Evolutionary conservation across 1,140 invertebrate genomes (phyloP).

Genomic region (Saccostrea glomerata): DNA sequence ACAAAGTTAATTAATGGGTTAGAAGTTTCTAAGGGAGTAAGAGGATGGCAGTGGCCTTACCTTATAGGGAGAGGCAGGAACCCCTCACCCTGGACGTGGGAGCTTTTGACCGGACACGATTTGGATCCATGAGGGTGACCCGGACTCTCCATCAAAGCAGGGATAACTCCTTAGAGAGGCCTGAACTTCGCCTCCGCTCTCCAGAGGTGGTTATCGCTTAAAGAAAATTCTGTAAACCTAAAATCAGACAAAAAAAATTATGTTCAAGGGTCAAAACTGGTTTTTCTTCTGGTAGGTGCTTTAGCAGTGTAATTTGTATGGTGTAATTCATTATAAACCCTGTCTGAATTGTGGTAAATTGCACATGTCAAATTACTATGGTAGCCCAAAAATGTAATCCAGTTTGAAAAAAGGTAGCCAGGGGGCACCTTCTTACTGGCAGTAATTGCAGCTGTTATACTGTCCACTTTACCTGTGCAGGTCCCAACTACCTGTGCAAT

Average conservation of each 20-base stretch:
- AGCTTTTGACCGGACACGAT: neutral
- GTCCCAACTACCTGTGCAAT: neutral
- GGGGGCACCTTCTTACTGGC: conserved; percentile 1
- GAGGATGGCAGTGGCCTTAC: neutral
- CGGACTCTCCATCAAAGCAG: neutral
- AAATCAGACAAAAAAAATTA: neutral
- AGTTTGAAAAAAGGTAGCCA: neutral
- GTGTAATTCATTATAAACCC: neutral
- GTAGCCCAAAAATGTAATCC: neutral
- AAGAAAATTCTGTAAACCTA: neutral
- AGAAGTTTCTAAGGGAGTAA: neutral
- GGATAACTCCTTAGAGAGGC: neutral
- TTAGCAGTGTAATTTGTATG: neutral
- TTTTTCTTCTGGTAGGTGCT: too few relatives aligned
- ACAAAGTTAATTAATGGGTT: neutral
- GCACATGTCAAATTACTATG: neutral
- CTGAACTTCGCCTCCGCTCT: neutral
- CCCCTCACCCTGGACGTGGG: neutral
- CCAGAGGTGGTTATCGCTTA: neutral
- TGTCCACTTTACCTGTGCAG: neutral
- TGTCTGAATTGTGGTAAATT: neutral
- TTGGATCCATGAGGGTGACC: conserved; percentile 13
- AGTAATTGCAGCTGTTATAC: neutral
- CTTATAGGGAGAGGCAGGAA: neutral
- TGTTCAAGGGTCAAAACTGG: too few relatives aligned